These are phyloP conservation scores for Melanotaenia parkinsoni DNA, from an alignment of 2,797 vertebrate genomes.

Conservation along the genomic window DNA sequence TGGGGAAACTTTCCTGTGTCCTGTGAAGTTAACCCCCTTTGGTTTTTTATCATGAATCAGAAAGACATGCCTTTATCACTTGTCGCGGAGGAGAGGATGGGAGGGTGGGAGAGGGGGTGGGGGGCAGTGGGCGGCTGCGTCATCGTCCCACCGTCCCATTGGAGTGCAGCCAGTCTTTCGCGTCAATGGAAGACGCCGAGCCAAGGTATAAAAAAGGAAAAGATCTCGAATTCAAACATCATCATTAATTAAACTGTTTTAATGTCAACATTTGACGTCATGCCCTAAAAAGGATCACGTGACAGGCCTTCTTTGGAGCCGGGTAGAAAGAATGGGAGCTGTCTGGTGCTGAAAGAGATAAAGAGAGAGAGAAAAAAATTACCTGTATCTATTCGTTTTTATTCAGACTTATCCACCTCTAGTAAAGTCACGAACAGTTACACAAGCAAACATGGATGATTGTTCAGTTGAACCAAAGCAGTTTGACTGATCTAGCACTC, in stretches of 20 bases:
- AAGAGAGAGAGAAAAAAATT: background rate
- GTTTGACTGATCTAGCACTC: background rate
- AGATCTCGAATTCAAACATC: conserved; percentile 58
- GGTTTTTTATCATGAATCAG: conserved; percentile 91
- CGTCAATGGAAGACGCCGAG: conserved; percentile 89
- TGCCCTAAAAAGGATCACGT: conserved; percentile 34
- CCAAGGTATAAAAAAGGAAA: conserved; percentile 83
- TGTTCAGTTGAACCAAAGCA: background rate
- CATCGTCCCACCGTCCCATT: conserved; percentile 88
- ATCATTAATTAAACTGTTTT: conserved; percentile 74
- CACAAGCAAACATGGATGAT: background rate
- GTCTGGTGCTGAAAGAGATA: conserved; percentile 37
- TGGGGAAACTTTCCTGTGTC: conserved; percentile 84
- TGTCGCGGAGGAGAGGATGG: conserved; percentile 79
- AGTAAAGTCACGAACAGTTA: conserved; percentile 6
- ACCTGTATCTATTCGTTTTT: background rate
- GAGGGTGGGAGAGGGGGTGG: conserved; percentile 2
- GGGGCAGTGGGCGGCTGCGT: conserved; percentile 84
- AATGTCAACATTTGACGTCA: conserved; percentile 75
- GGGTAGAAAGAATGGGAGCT: conserved; percentile 32
- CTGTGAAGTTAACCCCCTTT: conserved; percentile 83
- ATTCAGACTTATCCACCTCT: background rate
- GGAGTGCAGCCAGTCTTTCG: conserved; percentile 82
- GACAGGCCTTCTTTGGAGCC: conserved; percentile 10
- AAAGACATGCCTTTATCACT: conserved; percentile 87